Evolutionary conservation across 2,888 invertebrate species (phyloP), one percentile per base, ranked within the genome.

Genomic region (Tetropium fuscum): DNA sequence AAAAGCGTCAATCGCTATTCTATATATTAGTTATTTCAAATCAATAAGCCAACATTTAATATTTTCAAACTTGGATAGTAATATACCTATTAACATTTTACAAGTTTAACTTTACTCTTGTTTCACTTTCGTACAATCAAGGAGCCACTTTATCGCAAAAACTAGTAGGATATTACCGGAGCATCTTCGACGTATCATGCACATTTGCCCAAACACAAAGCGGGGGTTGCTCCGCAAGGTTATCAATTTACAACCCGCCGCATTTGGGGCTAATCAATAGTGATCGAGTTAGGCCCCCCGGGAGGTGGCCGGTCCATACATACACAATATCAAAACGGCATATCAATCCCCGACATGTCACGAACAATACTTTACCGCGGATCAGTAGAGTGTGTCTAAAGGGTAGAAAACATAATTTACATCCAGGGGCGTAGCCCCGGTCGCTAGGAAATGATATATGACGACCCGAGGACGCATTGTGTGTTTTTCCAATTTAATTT

Each of bases 331-430:
- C 48, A 22, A 22, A 48, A 48, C 15, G 48, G 48, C 36, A 48
- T 38, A 48, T 48, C 48, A 48, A 36, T 48, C 48, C 36, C 11
- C 27, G 27, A 40, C 40, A 18, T 18, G 51, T 51, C 51, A 51
- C 51, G 25, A 51, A 18, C 40, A 51, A 51, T 40, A 51, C 51
- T 16, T 40, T 19, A 16, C 18, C 16, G 16, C 27, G n/a, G 16
- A 27, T 10, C 16, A 40, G 7, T n/a, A 36, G 40, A 36, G 36
- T 48, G 48, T 15, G 48, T 36, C 34, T 36, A 15, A 11, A 36
- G 48, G 8, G 22, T 36, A n/a, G 20, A 25, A 38, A 13, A 27
- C 18, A 19, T 51, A 10, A 38, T 51, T 27, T 40, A 40, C 51
- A 40, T 10, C 27, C 51, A 48, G 36, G 25, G 48, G 22, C 36